Evolutionary conservation across 2,797 vertebrate genomes (phyloP).

Genomic region (Sciurus carolinensis): DNA sequence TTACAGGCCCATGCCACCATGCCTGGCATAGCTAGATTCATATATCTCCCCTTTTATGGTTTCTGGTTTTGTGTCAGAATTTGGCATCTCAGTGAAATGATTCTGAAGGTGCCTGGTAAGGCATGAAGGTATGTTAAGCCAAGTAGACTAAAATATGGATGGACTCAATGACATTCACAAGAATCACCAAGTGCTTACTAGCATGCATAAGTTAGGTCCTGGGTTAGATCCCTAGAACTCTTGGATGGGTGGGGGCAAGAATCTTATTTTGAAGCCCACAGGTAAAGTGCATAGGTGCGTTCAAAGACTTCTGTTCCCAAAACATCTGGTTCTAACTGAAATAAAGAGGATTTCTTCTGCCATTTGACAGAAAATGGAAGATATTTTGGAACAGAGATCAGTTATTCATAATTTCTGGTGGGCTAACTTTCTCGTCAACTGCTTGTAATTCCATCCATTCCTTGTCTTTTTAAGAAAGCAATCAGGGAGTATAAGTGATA

Average conservation of each 20-base stretch:
- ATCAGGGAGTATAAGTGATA: background rate
- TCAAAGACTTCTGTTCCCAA: slow-evolving; percentile 12
- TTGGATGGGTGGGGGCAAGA: no score
- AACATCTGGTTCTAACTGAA: background rate
- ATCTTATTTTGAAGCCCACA: background rate
- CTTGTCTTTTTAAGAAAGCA: background rate
- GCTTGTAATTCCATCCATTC: background rate
- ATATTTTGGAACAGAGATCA: background rate
- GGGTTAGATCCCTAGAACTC: background rate
- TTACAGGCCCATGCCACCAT: no score
- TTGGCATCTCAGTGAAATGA: background rate
- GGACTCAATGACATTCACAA: background rate
- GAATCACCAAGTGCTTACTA: background rate
- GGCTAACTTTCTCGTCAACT: background rate
- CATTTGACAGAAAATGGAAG: background rate
- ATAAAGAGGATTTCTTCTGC: background rate
- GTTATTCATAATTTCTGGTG: background rate
- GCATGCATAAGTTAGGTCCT: background rate
- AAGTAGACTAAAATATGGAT: background rate
- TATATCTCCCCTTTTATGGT: background rate
- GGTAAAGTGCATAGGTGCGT: background rate
- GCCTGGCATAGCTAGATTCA: background rate
- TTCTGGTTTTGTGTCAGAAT: slow-evolving; percentile 53
- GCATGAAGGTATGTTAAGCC: background rate
- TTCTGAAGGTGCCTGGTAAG: slow-evolving; percentile 1